A percentile compares a stretch with the other conserved stretches of the same genome.
Evolutionary conservation across 2,113 vertebrate genomes (phyloP).

Genomic region (Odobenus rosmarus): DNA sequence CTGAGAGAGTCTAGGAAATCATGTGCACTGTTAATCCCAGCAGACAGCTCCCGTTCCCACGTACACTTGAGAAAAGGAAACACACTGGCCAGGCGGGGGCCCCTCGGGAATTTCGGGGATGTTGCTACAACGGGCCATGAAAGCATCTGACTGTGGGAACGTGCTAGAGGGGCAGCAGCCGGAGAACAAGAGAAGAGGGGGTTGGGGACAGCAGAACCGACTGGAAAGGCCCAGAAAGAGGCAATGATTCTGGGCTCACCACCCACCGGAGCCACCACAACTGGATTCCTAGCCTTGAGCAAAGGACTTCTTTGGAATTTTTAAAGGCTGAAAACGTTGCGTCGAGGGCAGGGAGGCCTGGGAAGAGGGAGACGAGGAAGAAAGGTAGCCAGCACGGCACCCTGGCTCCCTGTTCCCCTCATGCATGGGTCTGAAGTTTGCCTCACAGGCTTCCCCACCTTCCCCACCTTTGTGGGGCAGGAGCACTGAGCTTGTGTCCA

Average conservation of each 20-base stretch:
- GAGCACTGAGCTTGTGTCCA: background rate
- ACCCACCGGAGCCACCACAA: background rate
- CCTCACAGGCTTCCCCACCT: too few species aligned
- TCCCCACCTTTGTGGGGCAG: background rate
- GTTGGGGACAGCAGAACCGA: background rate
- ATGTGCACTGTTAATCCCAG: background rate
- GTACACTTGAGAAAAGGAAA: slow-evolving; percentile 54
- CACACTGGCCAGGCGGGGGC: background rate
- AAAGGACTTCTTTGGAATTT: background rate
- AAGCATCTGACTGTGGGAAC: slow-evolving; percentile 68
- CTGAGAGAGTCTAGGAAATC: slow-evolving; percentile 38
- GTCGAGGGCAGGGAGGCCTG: background rate
- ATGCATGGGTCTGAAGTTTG: background rate
- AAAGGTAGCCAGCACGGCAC: background rate
- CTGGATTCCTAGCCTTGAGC: background rate
- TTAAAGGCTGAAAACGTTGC: background rate
- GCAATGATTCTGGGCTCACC: background rate
- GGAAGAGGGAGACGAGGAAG: background rate
- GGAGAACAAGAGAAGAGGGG: background rate
- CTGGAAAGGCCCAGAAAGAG: background rate
- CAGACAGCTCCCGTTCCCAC: slow-evolving; percentile 28
- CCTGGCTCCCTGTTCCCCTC: background rate
- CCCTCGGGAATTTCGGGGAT: slow-evolving; percentile 35
- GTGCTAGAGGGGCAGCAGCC: background rate
- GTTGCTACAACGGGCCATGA: background rate